phyloP scores from a whole-genome alignment of 2,113 vertebrate species.

The Urocitellus parryii region DNA sequence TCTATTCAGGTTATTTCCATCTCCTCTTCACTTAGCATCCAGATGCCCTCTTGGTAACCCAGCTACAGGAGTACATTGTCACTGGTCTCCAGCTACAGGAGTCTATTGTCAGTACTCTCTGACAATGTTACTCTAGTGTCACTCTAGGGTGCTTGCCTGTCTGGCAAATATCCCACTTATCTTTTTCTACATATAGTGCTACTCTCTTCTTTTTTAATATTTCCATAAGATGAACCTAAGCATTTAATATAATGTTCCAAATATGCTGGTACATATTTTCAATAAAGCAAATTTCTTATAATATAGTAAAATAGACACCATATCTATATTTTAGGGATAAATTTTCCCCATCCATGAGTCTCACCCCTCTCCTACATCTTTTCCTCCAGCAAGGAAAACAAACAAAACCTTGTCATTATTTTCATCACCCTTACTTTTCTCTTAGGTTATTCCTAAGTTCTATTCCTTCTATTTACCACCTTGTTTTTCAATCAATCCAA shows the following conservation, averaged over 20 bases:
- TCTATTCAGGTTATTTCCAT: neutral
- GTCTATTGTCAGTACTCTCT: neutral
- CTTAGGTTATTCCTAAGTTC: neutral
- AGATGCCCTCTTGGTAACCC: neutral
- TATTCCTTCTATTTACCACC: neutral
- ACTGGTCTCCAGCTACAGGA: neutral
- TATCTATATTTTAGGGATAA: neutral
- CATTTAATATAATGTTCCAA: neutral
- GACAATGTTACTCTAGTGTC: no score
- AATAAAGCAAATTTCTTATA: neutral
- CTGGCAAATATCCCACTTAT: neutral
- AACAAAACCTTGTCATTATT: neutral
- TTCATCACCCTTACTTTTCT: neutral
- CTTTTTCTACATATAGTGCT: neutral
- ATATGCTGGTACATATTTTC: neutral
- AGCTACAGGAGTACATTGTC: neutral
- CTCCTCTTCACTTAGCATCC: neutral
- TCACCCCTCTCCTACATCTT: neutral
- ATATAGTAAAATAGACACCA: neutral
- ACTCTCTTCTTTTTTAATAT: neutral
- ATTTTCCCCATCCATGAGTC: neutral
- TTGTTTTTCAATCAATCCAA: slow-evolving; percentile 2
- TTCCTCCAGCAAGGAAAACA: slow-evolving; percentile 2
- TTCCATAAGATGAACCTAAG: neutral
- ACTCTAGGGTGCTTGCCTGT: neutral